Evolutionary conservation across 2,113 vertebrate species (phyloP).

Genomic region (Struthidea cinerea): DNA sequence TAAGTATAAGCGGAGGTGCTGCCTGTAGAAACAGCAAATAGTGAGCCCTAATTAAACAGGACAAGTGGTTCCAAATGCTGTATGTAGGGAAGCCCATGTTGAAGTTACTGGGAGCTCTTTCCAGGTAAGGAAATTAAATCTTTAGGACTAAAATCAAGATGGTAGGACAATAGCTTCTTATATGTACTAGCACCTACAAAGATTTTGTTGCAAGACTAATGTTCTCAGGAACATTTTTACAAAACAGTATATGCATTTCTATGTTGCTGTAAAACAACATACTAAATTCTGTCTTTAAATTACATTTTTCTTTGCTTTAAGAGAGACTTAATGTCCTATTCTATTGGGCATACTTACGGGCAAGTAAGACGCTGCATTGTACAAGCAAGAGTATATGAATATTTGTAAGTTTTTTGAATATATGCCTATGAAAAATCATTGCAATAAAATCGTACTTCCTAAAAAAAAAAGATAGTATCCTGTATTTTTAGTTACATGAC

Average conservation of each 20-base stretch:
- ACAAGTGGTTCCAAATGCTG: not conserved
- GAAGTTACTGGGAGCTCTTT: not conserved
- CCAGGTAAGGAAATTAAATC: not conserved
- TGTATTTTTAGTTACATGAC: not conserved
- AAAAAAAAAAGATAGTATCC: not conserved
- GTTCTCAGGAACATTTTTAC: not conserved
- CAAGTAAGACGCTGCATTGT: not conserved
- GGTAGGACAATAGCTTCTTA: not conserved
- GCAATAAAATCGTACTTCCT: not conserved
- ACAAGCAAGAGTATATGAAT: not conserved
- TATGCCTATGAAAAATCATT: not conserved
- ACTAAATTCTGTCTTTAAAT: not conserved
- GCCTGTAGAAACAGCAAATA: accelerated
- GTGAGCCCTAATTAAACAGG: not conserved
- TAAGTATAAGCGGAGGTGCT: not conserved
- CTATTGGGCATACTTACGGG: not conserved
- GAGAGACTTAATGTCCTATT: not conserved
- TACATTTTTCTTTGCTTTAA: not conserved
- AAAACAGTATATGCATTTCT: not conserved
- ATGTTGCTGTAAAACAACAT: not conserved
- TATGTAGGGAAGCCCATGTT: not conserved
- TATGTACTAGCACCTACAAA: not conserved
- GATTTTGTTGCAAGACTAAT: not conserved
- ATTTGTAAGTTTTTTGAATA: not conserved
- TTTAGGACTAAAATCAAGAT: not conserved